Base-by-base conservation (phyloP, 2,888 invertebrate genomes). In the Amorpha juglandis region DNA sequence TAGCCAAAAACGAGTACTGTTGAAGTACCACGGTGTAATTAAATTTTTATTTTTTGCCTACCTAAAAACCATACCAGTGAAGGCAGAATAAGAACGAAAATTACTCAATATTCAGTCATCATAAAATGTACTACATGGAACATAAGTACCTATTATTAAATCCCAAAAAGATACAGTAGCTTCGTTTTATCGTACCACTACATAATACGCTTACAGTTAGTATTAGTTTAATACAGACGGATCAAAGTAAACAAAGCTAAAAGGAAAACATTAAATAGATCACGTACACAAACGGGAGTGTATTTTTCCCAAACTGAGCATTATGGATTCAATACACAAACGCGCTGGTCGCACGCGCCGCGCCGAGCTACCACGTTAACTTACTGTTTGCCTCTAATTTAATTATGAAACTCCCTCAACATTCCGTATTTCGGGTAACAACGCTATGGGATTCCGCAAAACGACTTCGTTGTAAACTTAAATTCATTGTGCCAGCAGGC, bases 251-350 rank as follows among this genome's bases (percentile, higher is more conserved):
- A 55, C 21, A 47, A 66, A 62, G 27, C 14, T 53, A 45, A 63
- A 38, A 35, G 45, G 42, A 45, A 47, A 47, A 63, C 38, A 62
- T 14, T 35, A 52, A 62, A 62, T 62, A 51, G 45, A 51, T 45
- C 63, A 62, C 58, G 63, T 62, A 52, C 35, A 33, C 47, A 52
- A 62, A 58, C 14, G 12, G 16, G 45, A 27, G 19, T 19, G 11
- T 48, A 11, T 58, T 58, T 58, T 64, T 53, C 51, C 38, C 45
- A 51, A 66, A 55, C 62, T 62, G 33, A 64, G 9, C 78, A 89
- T 90, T 88, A 87, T 67, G 80, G 71, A 89, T 90, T 89, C 90
- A 78, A 82, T 82, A 82, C 89, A 87, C 86, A 82, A 70, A 73
- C 71, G 69, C 65, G 64, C 69, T 66, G 70, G 77, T 71, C 78